These are phyloP conservation scores for Andinoacara biseriatus DNA, from an alignment of 2,113 vertebrate species.

Conservation along the genomic window DNA sequence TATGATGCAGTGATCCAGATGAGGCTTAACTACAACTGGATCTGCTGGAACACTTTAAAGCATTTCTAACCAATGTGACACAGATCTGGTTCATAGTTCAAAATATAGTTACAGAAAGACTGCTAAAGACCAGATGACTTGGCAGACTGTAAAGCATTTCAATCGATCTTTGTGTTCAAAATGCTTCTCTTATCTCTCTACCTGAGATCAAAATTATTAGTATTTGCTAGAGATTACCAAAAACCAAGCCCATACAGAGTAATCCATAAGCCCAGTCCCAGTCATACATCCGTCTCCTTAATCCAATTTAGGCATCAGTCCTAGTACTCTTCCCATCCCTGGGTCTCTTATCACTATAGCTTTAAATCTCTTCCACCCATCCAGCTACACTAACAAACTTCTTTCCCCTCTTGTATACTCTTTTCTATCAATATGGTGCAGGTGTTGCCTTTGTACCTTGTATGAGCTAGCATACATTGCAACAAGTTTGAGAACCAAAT, in stretches of 20 bases:
- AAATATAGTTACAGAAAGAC: neutral
- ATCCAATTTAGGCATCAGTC: neutral
- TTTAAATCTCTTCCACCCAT: constrained; percentile 2
- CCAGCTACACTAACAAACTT: neutral
- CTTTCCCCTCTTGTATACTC: neutral
- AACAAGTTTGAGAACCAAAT: neutral
- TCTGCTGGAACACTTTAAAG: neutral
- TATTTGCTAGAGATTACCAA: neutral
- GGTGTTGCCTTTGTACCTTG: neutral
- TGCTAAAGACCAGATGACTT: neutral
- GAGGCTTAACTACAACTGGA: neutral
- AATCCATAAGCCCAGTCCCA: neutral
- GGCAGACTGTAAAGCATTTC: constrained; percentile 7
- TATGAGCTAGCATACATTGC: neutral
- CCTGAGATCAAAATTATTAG: no score
- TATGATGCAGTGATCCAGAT: neutral
- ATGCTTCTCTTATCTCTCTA: neutral
- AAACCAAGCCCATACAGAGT: neutral
- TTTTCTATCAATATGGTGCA: neutral
- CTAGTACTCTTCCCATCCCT: neutral
- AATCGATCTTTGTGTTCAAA: constrained; percentile 1
- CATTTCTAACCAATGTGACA: neutral
- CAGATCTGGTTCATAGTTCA: neutral
- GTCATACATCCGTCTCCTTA: neutral
- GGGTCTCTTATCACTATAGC: neutral